Percentiles rank a stretch among this genome's conserved stretches.
Evolutionary conservation across 2,113 vertebrate species (phyloP).

Genomic region (Lagopus leucura): DNA sequence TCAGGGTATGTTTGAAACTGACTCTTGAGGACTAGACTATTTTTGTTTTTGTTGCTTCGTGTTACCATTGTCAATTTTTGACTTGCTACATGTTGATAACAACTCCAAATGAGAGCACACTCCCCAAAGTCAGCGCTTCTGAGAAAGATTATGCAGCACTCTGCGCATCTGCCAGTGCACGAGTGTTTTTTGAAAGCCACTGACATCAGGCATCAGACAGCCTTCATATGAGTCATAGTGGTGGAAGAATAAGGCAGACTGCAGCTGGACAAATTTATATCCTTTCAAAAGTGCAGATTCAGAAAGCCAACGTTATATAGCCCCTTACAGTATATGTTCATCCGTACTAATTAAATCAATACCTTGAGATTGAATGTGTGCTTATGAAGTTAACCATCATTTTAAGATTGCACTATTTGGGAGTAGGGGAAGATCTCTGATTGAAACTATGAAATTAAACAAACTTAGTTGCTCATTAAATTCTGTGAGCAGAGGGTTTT

Average conservation of each 20-base stretch:
- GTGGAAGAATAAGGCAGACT: background rate
- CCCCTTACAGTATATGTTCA: background rate
- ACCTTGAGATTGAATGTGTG: background rate
- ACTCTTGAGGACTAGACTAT: background rate
- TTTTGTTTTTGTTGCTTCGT: background rate
- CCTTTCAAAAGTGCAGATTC: background rate
- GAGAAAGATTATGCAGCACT: background rate
- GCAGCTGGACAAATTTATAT: background rate
- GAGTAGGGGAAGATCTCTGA: background rate
- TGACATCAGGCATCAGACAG: background rate
- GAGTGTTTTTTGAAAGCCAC: background rate
- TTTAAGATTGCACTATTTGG: background rate
- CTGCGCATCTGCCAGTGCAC: background rate
- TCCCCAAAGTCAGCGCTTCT: background rate
- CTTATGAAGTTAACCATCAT: background rate
- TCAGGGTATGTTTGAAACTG: background rate
- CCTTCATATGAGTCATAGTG: background rate
- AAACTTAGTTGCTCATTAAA: background rate
- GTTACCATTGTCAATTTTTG: background rate
- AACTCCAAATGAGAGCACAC: background rate
- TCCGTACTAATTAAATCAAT: background rate
- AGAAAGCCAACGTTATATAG: background rate
- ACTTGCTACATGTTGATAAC: background rate
- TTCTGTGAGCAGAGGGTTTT: background rate
- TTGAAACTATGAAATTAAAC: background rate